These are phyloP conservation scores for Triplophysa bombifrons DNA, from an alignment of 2,797 vertebrate genomes.

Conservation along the genomic window DNA sequence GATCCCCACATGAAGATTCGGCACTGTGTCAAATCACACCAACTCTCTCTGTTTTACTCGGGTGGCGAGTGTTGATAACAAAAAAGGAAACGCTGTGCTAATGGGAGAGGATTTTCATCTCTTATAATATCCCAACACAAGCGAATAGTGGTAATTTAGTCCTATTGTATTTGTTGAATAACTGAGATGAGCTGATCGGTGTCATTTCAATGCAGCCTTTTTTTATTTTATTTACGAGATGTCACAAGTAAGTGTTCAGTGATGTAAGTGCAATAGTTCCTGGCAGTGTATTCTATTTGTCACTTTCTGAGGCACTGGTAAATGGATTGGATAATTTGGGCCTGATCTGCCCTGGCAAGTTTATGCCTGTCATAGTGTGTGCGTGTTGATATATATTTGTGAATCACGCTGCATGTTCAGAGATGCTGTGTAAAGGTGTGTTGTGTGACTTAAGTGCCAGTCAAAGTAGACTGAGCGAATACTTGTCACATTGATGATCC, in stretches of 20 bases:
- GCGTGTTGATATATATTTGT: conserved; percentile 23
- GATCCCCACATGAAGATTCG: conserved; percentile 23
- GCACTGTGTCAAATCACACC: conserved; percentile 40
- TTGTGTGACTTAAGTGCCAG: conserved; percentile 50
- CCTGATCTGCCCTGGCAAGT: conserved; percentile 22
- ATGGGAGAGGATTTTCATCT: conserved; percentile 5
- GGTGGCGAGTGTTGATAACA: conserved; percentile 36
- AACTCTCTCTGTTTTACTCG: conserved; percentile 21
- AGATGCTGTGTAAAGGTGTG: conserved; percentile 22
- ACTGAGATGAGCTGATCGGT: not conserved
- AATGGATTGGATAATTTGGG: conserved; percentile 34
- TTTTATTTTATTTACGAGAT: too few species aligned
- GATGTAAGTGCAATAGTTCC: conserved; percentile 1
- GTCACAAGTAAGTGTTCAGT: not conserved
- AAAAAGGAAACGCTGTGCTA: not conserved
- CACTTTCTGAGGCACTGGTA: conserved; percentile 15
- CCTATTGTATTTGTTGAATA: not conserved
- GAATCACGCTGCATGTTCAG: conserved; percentile 7
- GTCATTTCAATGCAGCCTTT: not conserved
- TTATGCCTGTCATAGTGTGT: not conserved
- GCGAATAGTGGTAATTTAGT: not conserved
- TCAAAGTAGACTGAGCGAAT: conserved; percentile 64
- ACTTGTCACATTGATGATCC: conserved; percentile 77
- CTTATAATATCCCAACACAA: not conserved
- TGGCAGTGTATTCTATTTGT: not conserved